Base-by-base conservation (phyloP, 2,797 vertebrate species). In the Halcyon chelicuti region DNA sequence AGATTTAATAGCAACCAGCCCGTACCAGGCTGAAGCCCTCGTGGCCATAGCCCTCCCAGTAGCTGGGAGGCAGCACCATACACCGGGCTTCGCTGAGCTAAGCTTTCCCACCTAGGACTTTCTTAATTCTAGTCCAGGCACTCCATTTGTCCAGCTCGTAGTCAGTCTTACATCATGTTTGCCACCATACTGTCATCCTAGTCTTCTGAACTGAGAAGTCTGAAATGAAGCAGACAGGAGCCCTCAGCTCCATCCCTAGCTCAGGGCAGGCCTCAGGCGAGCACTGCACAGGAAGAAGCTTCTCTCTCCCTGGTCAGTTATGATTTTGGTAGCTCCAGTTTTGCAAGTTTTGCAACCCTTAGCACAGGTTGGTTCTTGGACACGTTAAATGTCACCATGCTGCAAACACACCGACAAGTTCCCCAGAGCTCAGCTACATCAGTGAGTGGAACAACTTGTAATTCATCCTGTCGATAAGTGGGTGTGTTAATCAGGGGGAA, bases 401-500 rank as follows among this genome's bases (percentile, higher is more conserved):
- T 68, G 67, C 7, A 2, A 47, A 63, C 7, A 39, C 46, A 9
- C 33, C 4, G 0, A 15, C 7, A 5, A 42, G 39, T 57, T 91
- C 58, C 74, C 39, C 6, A 10, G 31, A 54, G 51, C 71, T 63
- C n/a, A n/a, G 73, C 76, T 33, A 11, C 6, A 2, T 3, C 90
- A 71, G 39, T n/a, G 62, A 95, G 49, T 61, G 73, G 95, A 94
- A 95, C 37, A 12, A 61, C 63, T 91, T 90, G 85, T 81, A 95
- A 90, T 95, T 73, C 86, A 93, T 94, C 74, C 90, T 93, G 87
- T 82, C 26, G 0, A 91, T 90, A 91, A 92, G 96, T 88, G 93
- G 86, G 92, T 60, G 93, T 90, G 85, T 88, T 96, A 95, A 93
- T 95, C 93, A 90, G 89, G 92, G 84, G 84, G 93, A 88, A 96